A percentile compares a stretch with the other conserved stretches of the same genome.
Evolutionary conservation across 2,888 invertebrate species (phyloP).

Genomic region (Schrankia costaestrigalis): DNA sequence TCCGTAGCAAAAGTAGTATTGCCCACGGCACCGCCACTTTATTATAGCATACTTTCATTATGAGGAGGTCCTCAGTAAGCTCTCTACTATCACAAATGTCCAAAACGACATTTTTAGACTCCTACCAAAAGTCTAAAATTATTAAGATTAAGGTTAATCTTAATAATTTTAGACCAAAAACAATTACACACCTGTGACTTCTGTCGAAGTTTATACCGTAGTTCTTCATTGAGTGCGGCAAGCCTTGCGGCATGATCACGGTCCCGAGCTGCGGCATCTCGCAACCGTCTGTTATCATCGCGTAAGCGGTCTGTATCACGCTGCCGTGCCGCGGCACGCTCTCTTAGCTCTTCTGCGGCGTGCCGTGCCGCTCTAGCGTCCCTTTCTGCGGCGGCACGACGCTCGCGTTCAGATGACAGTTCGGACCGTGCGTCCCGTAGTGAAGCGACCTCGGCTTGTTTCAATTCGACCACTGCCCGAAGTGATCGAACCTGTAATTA

Average conservation of each 20-base stretch:
- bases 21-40: no score
- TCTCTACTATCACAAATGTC: no score
- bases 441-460: constrained; percentile 91
- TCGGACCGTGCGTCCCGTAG: constrained; percentile 86
- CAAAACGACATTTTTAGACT: no score
- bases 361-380: constrained; percentile 89
- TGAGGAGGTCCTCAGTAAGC: no score
- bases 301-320: constrained; percentile 83
- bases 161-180: neutral
- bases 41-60: no score
- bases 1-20: no score
- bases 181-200: constrained; percentile 83
- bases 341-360: constrained; percentile 92
- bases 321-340: constrained; percentile 86
- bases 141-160: no score
- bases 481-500: constrained; percentile 82
- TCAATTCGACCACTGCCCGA: constrained; percentile 92
- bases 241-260: constrained; percentile 88
- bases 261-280: constrained; percentile 88
- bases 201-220: constrained; percentile 92
- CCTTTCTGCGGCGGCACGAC: constrained; percentile 85
- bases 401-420: constrained; percentile 86
- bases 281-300: constrained; percentile 85
- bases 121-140: no score
- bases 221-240: constrained; percentile 92